A percentile compares a stretch with the other conserved stretches of the same genome.
phyloP scores from a whole-genome alignment of 2,113 vertebrate genomes.

The Tragulus kanchil region DNA sequence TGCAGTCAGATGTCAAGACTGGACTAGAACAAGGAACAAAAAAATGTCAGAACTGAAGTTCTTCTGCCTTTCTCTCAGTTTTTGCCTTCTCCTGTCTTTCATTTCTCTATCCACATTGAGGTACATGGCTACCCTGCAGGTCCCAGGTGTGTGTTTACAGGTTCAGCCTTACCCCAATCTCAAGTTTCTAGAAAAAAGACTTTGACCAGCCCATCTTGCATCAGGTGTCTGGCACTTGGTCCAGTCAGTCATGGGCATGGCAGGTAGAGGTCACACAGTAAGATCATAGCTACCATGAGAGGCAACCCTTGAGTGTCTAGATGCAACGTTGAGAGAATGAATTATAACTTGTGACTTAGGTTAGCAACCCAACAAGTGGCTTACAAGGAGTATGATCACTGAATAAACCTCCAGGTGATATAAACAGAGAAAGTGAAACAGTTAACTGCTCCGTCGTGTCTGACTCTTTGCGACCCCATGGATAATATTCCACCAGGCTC shows the following conservation, averaged over 20 bases:
- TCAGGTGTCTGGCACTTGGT: too few relatives aligned
- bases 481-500: too few relatives aligned
- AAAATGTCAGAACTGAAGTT: neutral
- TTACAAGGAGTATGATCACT: neutral
- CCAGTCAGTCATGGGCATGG: neutral
- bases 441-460: too few relatives aligned
- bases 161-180: neutral
- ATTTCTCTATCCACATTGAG: neutral
- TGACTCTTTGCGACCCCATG: too few relatives aligned
- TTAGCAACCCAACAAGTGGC: neutral
- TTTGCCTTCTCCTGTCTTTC: neutral
- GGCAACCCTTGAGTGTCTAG: neutral
- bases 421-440: neutral
- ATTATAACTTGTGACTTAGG: neutral
- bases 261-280: neutral
- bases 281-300: neutral
- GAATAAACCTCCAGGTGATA: neutral
- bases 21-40: neutral
- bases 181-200: neutral
- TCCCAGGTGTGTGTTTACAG: neutral
- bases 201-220: neutral
- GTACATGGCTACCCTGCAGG: neutral
- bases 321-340: neutral
- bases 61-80: neutral
- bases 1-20: neutral